Conservation (phyloP, 2,113 vertebrate species). For the Oryzias melastigma region DNA sequence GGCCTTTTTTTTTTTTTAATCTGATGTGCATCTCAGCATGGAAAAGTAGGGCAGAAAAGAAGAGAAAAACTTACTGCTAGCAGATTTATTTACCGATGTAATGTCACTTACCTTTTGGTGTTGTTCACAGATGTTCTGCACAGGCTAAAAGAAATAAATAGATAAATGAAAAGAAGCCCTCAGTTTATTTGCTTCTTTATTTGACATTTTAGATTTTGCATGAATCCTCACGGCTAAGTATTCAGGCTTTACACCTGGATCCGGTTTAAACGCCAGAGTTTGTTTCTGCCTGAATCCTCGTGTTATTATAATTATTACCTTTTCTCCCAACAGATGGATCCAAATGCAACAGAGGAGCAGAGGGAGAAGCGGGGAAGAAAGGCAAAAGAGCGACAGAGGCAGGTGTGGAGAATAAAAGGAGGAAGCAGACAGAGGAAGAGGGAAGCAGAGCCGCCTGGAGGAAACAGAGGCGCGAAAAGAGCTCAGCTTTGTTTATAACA, state of each 20-base stretch:
- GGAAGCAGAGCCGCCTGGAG: constrained; percentile 31
- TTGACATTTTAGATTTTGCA: constrained; percentile 27
- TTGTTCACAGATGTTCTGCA: constrained; percentile 24
- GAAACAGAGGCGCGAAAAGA: constrained; percentile 40
- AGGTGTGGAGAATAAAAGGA: constrained; percentile 1
- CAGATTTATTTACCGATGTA: constrained; percentile 30
- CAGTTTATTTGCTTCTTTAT: constrained; percentile 38
- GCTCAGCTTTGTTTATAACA: constrained; percentile 70
- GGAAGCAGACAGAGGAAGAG: constrained; percentile 17
- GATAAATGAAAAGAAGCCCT: constrained; percentile 11
- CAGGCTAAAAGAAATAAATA: background rate
- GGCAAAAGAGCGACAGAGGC: background rate
- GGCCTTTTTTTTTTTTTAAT: constrained; percentile 27
- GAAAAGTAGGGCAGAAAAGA: constrained; percentile 40
- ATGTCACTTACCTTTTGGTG: constrained; percentile 30
- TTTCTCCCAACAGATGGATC: constrained; percentile 57
- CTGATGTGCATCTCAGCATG: constrained; percentile 32
- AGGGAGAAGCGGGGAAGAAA: background rate
- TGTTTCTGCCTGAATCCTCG: constrained; percentile 37
- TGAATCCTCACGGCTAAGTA: constrained; percentile 33
- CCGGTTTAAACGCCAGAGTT: constrained; percentile 42
- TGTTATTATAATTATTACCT: constrained; percentile 39
- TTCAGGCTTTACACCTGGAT: constrained; percentile 63
- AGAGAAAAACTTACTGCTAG: constrained; percentile 2
- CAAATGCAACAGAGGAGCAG: constrained; percentile 39